phyloP scores from a whole-genome alignment of 2,888 invertebrate genomes.

The Sympetrum striolatum region DNA sequence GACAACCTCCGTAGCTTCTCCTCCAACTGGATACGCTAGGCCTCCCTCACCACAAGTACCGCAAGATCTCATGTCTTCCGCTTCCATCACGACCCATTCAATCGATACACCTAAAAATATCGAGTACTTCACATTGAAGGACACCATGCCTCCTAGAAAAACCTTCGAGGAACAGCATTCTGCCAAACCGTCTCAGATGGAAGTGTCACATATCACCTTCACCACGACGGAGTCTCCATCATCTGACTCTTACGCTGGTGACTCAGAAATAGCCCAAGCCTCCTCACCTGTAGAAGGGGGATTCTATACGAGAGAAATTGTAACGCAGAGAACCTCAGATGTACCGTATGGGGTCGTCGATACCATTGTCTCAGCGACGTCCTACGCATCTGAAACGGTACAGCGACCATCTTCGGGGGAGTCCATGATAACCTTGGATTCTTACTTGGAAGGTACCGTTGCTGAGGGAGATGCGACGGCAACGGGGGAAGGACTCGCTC shows the following conservation, averaged over 20 bases:
- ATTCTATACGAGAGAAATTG: no score
- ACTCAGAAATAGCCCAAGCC: not conserved
- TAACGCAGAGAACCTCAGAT: no score
- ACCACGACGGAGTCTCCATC: not conserved
- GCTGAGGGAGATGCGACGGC: not conserved
- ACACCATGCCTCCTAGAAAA: not conserved
- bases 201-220: constrained; percentile 4
- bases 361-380: not conserved
- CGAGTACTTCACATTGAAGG: not conserved
- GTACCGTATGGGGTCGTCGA: not conserved
- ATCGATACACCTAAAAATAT: not conserved
- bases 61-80: not conserved
- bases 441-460: not conserved
- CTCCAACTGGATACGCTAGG: not conserved
- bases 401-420: not conserved
- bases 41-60: not conserved
- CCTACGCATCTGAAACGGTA: not conserved
- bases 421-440: not conserved
- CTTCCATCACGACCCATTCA: not conserved
- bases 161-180: not conserved
- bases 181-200: not conserved
- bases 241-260: not conserved
- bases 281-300: not conserved
- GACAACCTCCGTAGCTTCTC: not conserved
- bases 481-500: not conserved